Base-by-base conservation (phyloP, 2,888 invertebrate genomes). In the Hemithea aestivaria region DNA sequence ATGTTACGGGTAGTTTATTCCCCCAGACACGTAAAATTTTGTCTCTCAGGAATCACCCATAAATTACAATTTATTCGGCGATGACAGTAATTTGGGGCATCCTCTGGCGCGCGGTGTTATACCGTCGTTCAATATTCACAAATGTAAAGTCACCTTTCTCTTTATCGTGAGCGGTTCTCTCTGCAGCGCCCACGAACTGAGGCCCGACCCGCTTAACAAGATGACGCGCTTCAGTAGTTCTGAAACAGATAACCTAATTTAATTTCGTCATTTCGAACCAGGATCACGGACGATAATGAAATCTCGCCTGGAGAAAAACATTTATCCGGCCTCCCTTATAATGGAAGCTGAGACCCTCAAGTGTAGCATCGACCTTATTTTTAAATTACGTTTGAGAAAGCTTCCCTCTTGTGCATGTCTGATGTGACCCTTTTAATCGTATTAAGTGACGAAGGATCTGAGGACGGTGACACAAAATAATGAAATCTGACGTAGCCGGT, bases 161-260 rank as follows among this genome's bases (percentile, higher is more conserved):
- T 95, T 96, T 61, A 95, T 92, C 60, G 90, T 90, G 32, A 95
- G 88, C 20, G 95, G 95, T 70, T 95, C 95, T 56, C 93, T 90
- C 79, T 95, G 95, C 62, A 96, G 89, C 46, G 96, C 96, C 96
- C 96, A 97, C 21, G 96, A 96, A 63, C 96, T 96, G 52, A 96
- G 87, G 11, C 95, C 95, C 40, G 96, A 96, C 40, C 97, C 96
- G 70, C 96, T 96, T 73, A 96, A 90, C 67, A 97, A 88, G 63
- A 96, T 93, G 57, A 94, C 94, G 55, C 96, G 92, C 82, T 93
- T 93, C 71, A 97, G 90, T 56, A 97, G 89, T 83, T 95, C 96
- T 96, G 89, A 58, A 91, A 90, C 73, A 81, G 71, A 79, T 75
- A 73, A 70, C 70, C 61, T 74, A 68, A 80, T 81, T 77, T 74